phyloP scores from a whole-genome alignment of 2,888 invertebrate species.

The Chaetogeoica ovagalla region DNA sequence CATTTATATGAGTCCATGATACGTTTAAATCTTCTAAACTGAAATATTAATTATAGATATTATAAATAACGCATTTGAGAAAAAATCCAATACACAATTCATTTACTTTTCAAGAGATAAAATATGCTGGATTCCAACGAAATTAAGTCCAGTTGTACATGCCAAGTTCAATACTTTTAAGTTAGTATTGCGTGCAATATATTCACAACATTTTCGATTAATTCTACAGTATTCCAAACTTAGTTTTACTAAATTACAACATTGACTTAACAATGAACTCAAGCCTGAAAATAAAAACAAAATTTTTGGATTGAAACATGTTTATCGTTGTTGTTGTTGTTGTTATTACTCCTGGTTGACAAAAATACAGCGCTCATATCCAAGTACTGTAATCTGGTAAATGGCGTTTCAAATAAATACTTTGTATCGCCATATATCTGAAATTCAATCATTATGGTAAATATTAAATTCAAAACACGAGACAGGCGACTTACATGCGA shows the following conservation, averaged over 20 bases:
- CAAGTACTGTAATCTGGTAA: slow-evolving; percentile 74
- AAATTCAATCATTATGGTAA: neutral
- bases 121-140: slow-evolving; percentile 68
- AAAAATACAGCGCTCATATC: slow-evolving; percentile 82
- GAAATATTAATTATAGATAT: slow-evolving; percentile 52
- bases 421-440: slow-evolving; percentile 47
- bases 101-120: slow-evolving; percentile 58
- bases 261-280: slow-evolving; percentile 67
- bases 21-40: slow-evolving; percentile 75
- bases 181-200: slow-evolving; percentile 69
- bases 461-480: neutral
- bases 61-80: slow-evolving; percentile 21
- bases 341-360: slow-evolving; percentile 59
- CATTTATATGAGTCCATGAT: slow-evolving; percentile 76
- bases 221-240: slow-evolving; percentile 79
- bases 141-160: slow-evolving; percentile 75
- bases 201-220: slow-evolving; percentile 67
- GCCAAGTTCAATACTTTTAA: slow-evolving; percentile 82
- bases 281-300: slow-evolving; percentile 60
- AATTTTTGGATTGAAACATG: neutral
- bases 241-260: slow-evolving; percentile 74
- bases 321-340: neutral
- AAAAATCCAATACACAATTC: neutral
- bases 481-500: slow-evolving; percentile 68
- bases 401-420: slow-evolving; percentile 33